Base-by-base conservation (phyloP, 1,140 invertebrate species). In the Phortica variegata region DNA sequence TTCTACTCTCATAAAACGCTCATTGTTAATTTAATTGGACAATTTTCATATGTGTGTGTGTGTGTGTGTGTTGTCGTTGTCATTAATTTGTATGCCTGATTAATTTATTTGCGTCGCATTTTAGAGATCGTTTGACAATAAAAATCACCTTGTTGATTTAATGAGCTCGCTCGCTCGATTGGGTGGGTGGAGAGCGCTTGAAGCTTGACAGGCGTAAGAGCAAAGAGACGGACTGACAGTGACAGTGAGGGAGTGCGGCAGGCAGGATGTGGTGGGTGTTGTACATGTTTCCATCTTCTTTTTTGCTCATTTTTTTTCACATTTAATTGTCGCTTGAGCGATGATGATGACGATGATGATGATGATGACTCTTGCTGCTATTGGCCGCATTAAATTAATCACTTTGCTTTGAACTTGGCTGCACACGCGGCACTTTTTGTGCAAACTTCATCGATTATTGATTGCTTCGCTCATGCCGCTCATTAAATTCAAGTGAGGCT, bases 1-100 rank as follows among this genome's bases (percentile, higher is more conserved):
- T 26, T 10, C 5, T 26, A 6, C 23, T 26, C 10, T 26, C 10
- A n/a, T 26, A 8, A 34, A 4, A 34, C 48, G 45, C 54, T 69
- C 65, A 63, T 69, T 60, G 65, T 68, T 68, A 58, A 63, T 69
- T 60, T 68, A 68, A 68, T 68, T 68, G 65, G 63, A 18, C 65
- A 63, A 69, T 69, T 68, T 58, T 16, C 33, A 13, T 6, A 6
- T 49, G 65, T 68, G 59, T 59, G 59, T 53, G 62, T 65, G 62
- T 65, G 66, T 41, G 34, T 48, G 46, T 42, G 41, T 45, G 57
- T 54, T 53, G 32, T 53, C 48, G 49, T 41, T 52, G 52, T 16
- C 40, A 19, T 40, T 45, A 47, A 56, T 36, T 62, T 53, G 53
- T 40, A 32, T 33, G 10, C 32, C 20, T 52, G 55, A 42, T 42